Evolutionary conservation across 2,888 invertebrate species (phyloP), one percentile per base, ranked within the genome.

Genomic region (Ellobium chinense): DNA sequence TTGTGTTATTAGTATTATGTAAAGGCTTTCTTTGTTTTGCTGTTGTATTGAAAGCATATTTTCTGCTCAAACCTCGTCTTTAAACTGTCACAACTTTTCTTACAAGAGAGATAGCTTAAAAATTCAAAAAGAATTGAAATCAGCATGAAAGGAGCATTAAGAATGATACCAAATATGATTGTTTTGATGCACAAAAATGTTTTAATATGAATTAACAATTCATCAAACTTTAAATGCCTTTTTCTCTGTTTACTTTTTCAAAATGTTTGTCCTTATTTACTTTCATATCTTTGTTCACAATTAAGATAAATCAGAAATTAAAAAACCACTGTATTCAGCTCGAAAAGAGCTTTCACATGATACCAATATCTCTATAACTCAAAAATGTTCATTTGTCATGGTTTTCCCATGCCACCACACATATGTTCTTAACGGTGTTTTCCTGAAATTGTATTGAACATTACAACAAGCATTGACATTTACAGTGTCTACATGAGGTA

Each of bases 221-320:
- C n/a, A 60, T n/a, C 12, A 27, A 65, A 27, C 69, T 37, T n/a
- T 39, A 39, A n/a, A 27, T 36, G 36, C 34, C 1, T 73, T 36
- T 69, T 2, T 39, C 37, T 27, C 46, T 12, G 46, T 46, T 46
- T 46, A 46, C 46, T 46, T 46, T 46, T 46, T 7, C 46, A 12
- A 12, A 18, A 18, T 46, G 46, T 46, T 7, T 46, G 46, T 46
- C 46, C 18, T 46, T 18, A 46, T 12, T 46, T 12, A n/a, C n/a
- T 18, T 7, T 46, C 46, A 46, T 46, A 46, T 66, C 29, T 5
- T 14, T 37, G 83, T 87, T 14, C 80, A 91, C 85, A 92, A 92
- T 84, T 89, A 89, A 46, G 46, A 46, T 46, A 46, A 12, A 7
- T 46, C 18, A 12, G 18, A 46, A 46, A 46, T 46, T 46, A 7